phyloP scores from a whole-genome alignment of 2,888 invertebrate genomes.

The Drosophila prolongata region DNA sequence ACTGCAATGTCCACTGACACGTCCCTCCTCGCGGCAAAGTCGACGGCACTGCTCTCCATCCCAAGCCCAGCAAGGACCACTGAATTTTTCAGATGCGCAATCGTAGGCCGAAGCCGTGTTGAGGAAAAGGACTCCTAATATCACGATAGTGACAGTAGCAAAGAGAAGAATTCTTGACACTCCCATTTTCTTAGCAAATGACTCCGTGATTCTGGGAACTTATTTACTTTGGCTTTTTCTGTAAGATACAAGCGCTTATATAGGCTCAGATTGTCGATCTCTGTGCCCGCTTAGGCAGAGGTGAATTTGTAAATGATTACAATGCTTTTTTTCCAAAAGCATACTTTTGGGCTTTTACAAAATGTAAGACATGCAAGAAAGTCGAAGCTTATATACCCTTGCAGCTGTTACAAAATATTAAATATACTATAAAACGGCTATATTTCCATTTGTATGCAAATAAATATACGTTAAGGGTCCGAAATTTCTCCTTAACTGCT shows the following conservation, averaged over 20 bases:
- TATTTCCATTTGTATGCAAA: too few relatives aligned
- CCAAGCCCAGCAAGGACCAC: constrained; percentile 6
- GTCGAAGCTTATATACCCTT: too few relatives aligned
- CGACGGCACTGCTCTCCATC: constrained; percentile 16
- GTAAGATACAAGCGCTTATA: neutral
- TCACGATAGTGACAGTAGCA: neutral
- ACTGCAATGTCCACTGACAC: constrained; percentile 14
- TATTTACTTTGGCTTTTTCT: too few relatives aligned
- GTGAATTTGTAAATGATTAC: neutral
- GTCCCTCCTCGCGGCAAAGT: constrained; percentile 10
- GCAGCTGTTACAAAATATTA: too few relatives aligned
- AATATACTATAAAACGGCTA: too few relatives aligned
- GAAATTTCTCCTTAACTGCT: too few relatives aligned
- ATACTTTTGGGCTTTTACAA: neutral
- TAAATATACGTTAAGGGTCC: too few relatives aligned
- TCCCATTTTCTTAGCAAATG: too few relatives aligned
- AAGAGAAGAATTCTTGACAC: neutral
- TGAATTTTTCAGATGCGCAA: neutral
- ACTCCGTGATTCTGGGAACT: too few relatives aligned
- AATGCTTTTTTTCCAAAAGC: neutral
- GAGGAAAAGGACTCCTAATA: neutral
- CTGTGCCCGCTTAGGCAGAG: neutral
- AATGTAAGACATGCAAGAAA: too few relatives aligned
- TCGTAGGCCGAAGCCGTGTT: neutral
- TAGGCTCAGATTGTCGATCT: neutral